Conservation (phyloP, 2,113 vertebrate species). For the Vidua chalybeata region DNA sequence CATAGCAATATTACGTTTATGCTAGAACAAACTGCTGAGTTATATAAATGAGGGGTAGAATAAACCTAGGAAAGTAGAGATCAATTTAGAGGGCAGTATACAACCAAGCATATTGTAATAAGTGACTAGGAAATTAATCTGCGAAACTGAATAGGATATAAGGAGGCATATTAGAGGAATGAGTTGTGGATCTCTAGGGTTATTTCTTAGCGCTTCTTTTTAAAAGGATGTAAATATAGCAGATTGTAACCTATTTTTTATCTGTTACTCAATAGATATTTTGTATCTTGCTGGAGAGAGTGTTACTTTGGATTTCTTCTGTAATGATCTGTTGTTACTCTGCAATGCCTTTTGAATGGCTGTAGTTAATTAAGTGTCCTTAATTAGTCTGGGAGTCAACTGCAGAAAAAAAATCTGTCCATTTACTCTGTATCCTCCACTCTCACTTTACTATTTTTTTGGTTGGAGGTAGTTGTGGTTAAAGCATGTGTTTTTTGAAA, state of each 20-base stretch:
- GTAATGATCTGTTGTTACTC: background rate
- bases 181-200: background rate
- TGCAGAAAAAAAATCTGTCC: background rate
- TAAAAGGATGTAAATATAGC: background rate
- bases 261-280: background rate
- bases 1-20: background rate
- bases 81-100: background rate
- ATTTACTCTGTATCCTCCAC: background rate
- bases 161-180: background rate
- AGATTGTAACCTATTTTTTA: background rate
- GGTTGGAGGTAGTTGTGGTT: background rate
- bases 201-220: background rate
- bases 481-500: background rate
- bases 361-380: background rate
- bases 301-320: background rate
- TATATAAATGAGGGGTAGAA: background rate
- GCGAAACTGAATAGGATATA: background rate
- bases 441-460: background rate
- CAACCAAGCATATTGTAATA: background rate
- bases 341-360: background rate
- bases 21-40: background rate
- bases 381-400: background rate
- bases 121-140: background rate
- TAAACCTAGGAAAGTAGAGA: background rate
- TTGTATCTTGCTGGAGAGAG: background rate